These are phyloP conservation scores for Morone saxatilis DNA, from an alignment of 2,113 vertebrate species.

Conservation along the genomic window DNA sequence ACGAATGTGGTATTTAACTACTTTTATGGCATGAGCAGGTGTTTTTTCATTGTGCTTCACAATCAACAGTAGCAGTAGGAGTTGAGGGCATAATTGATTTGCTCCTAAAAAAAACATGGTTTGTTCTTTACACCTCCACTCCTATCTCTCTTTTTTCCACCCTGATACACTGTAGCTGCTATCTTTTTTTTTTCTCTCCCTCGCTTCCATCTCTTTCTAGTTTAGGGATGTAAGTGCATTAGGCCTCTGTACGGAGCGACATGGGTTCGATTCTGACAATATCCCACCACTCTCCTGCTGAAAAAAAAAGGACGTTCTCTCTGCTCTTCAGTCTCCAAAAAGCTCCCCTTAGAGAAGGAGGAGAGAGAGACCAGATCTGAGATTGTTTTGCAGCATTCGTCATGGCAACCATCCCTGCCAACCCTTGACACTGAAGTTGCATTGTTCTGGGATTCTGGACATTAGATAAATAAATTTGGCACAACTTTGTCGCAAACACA, in stretches of 20 bases:
- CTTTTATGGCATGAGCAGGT: background rate
- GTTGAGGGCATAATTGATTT: slow-evolving; percentile 37
- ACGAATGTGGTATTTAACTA: background rate
- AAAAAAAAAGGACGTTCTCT: slow-evolving; percentile 41
- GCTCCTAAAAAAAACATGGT: slow-evolving; percentile 38
- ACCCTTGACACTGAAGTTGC: slow-evolving; percentile 73
- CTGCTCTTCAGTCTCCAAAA: slow-evolving; percentile 61
- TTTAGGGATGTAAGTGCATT: slow-evolving; percentile 68
- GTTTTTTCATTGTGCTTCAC: slow-evolving; percentile 15
- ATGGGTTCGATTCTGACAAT: slow-evolving; percentile 76
- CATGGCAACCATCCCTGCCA: slow-evolving; percentile 70
- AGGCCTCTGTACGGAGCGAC: slow-evolving; percentile 58
- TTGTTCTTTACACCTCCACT: slow-evolving; percentile 1
- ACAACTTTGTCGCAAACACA: slow-evolving; percentile 43
- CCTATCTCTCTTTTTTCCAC: slow-evolving; percentile 24
- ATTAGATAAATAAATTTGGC: slow-evolving; percentile 67
- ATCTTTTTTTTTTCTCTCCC: background rate
- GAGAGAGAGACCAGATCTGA: slow-evolving; percentile 56
- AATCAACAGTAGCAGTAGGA: background rate
- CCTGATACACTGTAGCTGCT: slow-evolving; percentile 26
- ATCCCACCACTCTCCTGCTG: slow-evolving; percentile 65
- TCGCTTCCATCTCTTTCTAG: slow-evolving; percentile 57
- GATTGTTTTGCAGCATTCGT: slow-evolving; percentile 72
- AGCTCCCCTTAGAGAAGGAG: slow-evolving; percentile 39
- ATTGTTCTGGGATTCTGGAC: slow-evolving; percentile 71